Evolutionary conservation across 1,140 invertebrate species (phyloP).

Genomic region (Heliconius nattereri): DNA sequence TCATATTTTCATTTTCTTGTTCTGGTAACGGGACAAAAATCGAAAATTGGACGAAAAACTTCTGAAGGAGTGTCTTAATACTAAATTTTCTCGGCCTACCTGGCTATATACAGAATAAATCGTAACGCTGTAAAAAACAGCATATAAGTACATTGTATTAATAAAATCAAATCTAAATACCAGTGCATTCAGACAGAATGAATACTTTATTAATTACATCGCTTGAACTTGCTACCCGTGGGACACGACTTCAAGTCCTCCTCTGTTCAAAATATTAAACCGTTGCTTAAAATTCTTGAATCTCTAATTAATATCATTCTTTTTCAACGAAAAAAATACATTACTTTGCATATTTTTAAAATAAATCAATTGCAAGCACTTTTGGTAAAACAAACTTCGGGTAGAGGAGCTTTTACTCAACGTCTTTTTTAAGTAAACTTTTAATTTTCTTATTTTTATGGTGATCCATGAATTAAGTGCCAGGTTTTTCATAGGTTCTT

Average conservation of each 20-base stretch:
- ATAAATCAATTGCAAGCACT: constrained; percentile 20
- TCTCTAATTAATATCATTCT: constrained; percentile 8
- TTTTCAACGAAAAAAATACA: background rate
- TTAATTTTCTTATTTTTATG: constrained; percentile 11
- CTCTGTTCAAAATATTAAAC: background rate
- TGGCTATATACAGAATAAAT: too few species aligned
- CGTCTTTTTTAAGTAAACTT: constrained; percentile 9
- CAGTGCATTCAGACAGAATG: background rate
- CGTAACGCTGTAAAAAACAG: too few species aligned
- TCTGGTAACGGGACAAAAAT: too few species aligned
- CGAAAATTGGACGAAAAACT: too few species aligned
- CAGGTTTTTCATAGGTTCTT: background rate
- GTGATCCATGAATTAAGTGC: background rate
- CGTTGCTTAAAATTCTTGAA: background rate
- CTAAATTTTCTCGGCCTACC: too few species aligned
- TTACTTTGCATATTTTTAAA: constrained; percentile 15
- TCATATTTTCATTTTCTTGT: too few species aligned
- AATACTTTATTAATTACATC: background rate
- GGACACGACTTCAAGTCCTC: background rate
- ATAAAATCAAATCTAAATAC: too few species aligned
- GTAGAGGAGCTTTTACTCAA: constrained; percentile 3
- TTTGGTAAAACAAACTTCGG: constrained; percentile 14
- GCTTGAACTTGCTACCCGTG: background rate
- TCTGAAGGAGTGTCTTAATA: too few species aligned
- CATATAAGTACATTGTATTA: too few species aligned